These are phyloP conservation scores for Galeopterus variegatus DNA, from an alignment of 2,113 vertebrate species.

Conservation along the genomic window DNA sequence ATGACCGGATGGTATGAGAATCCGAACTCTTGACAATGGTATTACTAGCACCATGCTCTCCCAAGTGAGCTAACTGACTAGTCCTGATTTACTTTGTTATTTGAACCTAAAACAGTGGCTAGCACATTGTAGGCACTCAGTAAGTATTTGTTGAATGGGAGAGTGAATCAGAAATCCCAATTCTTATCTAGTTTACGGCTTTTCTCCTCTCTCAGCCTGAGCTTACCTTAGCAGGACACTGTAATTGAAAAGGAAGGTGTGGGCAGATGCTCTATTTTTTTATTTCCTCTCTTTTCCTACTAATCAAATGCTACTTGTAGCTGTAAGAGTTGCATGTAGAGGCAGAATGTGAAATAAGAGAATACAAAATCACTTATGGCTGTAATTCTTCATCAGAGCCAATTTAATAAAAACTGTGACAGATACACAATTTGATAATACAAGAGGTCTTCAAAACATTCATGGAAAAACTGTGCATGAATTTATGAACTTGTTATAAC, in stretches of 20 bases:
- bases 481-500: no score
- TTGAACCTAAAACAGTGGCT: background rate
- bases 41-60: no score
- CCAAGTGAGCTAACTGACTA: no score
- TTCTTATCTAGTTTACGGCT: background rate
- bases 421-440: background rate
- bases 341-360: background rate
- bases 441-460: no score
- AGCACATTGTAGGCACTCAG: background rate
- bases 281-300: background rate
- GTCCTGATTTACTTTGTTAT: background rate
- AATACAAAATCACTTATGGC: background rate
- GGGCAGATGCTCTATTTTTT: background rate
- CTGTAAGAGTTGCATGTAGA: background rate
- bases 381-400: background rate
- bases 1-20: no score
- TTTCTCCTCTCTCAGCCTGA: background rate
- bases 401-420: background rate
- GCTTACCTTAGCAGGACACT: background rate
- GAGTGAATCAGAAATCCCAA: background rate
- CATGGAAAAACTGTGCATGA: no score
- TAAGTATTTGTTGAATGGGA: background rate
- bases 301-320: background rate
- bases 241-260: background rate
- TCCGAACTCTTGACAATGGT: no score